Conservation (phyloP, 2,113 vertebrate species). For the Sturnus vulgaris region DNA sequence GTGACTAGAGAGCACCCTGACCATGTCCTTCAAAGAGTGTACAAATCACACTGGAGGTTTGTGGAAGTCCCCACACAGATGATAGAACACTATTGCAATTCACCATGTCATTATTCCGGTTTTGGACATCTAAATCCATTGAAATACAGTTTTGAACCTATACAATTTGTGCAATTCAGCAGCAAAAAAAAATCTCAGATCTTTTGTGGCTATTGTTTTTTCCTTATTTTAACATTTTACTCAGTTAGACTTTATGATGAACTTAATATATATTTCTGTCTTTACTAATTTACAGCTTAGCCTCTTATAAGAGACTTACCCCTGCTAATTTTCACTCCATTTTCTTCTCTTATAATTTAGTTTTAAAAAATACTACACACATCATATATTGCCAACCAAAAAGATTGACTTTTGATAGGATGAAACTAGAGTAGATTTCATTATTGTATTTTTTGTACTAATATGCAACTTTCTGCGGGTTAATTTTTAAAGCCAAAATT, state of each 20-base stretch:
- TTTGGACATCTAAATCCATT: neutral
- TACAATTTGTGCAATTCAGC: neutral
- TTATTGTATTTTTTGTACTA: neutral
- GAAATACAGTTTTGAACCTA: neutral
- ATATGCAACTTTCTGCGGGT: neutral
- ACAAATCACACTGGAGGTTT: neutral
- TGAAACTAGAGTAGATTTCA: neutral
- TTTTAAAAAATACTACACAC: neutral
- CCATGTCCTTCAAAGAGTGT: neutral
- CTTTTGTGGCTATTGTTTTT: neutral
- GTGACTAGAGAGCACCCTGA: neutral
- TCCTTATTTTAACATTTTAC: neutral
- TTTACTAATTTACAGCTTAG: neutral
- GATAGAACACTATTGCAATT: neutral
- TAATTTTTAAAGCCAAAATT: neutral
- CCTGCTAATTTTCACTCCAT: neutral
- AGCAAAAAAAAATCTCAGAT: neutral
- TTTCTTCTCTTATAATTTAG: neutral
- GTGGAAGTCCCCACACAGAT: neutral
- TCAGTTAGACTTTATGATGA: neutral
- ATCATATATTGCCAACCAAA: neutral
- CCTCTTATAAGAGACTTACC: neutral
- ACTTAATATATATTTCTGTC: neutral
- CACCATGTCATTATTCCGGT: neutral
- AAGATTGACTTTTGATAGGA: neutral